These are phyloP conservation scores for Aulostomus chinensis DNA, from an alignment of 2,797 vertebrate genomes.

Conservation along the genomic window DNA sequence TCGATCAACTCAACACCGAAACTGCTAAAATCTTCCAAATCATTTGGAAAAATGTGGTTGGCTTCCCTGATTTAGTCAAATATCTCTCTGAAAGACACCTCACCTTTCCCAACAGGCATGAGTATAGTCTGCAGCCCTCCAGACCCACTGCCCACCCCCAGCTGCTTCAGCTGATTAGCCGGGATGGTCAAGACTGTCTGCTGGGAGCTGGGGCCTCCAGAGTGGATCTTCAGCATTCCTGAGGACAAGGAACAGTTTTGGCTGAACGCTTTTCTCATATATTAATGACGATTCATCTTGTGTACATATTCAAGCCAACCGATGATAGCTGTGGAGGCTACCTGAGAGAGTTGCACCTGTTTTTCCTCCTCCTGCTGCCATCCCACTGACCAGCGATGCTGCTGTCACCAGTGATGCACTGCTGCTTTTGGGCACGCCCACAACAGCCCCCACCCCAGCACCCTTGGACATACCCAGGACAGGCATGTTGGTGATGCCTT, in stretches of 20 bases:
- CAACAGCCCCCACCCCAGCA: conserved; percentile 49
- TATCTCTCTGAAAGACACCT: conserved; percentile 9
- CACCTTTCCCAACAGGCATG: conserved; percentile 96
- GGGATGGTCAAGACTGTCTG: conserved; percentile 94
- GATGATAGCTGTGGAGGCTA: conserved; percentile 32
- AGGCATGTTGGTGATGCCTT: conserved; percentile 71
- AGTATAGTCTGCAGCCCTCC: conserved; percentile 91
- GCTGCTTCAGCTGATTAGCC: conserved; percentile 92
- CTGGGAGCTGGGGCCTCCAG: conserved; percentile 88
- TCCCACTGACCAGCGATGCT: conserved; percentile 75
- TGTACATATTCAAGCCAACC: not conserved
- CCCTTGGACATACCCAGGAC: conserved; percentile 77
- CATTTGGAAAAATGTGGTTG: no score
- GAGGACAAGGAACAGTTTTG: conserved; percentile 50
- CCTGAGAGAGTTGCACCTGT: conserved; percentile 77
- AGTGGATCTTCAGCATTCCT: conserved; percentile 95
- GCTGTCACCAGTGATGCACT: conserved; percentile 71
- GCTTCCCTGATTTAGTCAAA: conserved; percentile 31
- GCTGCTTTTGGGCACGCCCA: conserved; percentile 69
- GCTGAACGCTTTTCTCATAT: no score
- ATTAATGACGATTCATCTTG: not conserved
- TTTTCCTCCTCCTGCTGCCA: conserved; percentile 67
- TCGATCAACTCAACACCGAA: no score
- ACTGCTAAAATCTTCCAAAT: no score
- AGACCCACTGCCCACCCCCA: conserved; percentile 83